Percentiles rank a stretch among this genome's conserved stretches.
These are phyloP conservation scores for Spodoptera littoralis DNA, from an alignment of 2,888 invertebrate species.

Conservation along the genomic window DNA sequence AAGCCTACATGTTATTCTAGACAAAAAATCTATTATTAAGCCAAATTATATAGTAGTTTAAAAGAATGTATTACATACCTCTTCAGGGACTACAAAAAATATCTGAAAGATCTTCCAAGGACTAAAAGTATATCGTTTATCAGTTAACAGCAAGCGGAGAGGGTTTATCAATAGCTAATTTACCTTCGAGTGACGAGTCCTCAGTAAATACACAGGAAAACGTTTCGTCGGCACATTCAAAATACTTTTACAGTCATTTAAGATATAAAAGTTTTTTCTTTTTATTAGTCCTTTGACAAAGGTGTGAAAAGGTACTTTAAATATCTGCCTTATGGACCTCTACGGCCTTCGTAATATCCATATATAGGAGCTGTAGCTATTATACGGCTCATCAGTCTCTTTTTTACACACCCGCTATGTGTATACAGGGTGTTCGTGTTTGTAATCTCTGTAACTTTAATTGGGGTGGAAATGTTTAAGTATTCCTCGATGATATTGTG, in stretches of 20 bases:
- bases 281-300: slow-evolving; percentile 46
- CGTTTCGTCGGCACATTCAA: slow-evolving; percentile 30
- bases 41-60: too few relatives aligned
- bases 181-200: background rate
- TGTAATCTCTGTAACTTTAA: background rate
- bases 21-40: too few relatives aligned
- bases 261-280: slow-evolving; percentile 38
- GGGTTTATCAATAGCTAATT: background rate
- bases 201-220: slow-evolving; percentile 9
- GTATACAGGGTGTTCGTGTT: slow-evolving; percentile 25
- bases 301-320: slow-evolving; percentile 56
- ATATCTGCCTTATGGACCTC: slow-evolving; percentile 22
- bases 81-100: too few relatives aligned
- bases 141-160: too few relatives aligned
- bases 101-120: too few relatives aligned
- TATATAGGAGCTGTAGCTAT: slow-evolving; percentile 37
- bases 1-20: too few relatives aligned
- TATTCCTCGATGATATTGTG: too few relatives aligned
- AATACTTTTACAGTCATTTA: slow-evolving; percentile 44
- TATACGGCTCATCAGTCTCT: slow-evolving; percentile 31
- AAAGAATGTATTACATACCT: too few relatives aligned
- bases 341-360: slow-evolving; percentile 32
- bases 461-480: background rate
- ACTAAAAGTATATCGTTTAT: too few relatives aligned
- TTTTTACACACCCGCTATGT: slow-evolving; percentile 17